Conservation (phyloP, 2,797 vertebrate genomes). For the Melanotaenia trifasciata region DNA sequence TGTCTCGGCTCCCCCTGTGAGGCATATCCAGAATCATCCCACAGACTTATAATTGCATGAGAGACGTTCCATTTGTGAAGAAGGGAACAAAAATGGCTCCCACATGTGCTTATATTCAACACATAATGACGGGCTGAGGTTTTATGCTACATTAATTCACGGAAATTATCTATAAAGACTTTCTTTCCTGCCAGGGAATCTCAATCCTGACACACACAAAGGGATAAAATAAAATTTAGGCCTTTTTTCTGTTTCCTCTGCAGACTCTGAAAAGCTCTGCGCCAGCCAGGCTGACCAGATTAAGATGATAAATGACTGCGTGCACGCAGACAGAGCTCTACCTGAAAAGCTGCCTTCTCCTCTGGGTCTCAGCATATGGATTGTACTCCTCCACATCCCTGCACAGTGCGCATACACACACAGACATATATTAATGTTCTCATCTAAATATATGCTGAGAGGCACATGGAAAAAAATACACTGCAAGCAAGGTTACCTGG, state of each 20-base stretch:
- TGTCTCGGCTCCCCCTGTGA: slow-evolving; percentile 89
- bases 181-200: slow-evolving; percentile 17
- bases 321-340: slow-evolving; percentile 79
- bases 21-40: slow-evolving; percentile 83
- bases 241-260: slow-evolving; percentile 42
- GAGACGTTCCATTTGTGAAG: slow-evolving; percentile 5
- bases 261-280: slow-evolving; percentile 42
- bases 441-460: slow-evolving; percentile 73
- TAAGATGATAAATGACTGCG: slow-evolving; percentile 71
- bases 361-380: slow-evolving; percentile 91
- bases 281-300: slow-evolving; percentile 59
- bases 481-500: slow-evolving; percentile 87
- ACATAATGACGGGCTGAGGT: slow-evolving; percentile 12
- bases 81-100: slow-evolving; percentile 10
- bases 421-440: slow-evolving; percentile 62
- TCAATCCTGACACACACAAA: slow-evolving; percentile 12
- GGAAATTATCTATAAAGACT: slow-evolving; percentile 22
- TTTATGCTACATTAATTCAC: slow-evolving; percentile 7
- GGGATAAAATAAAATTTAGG: slow-evolving; percentile 34
- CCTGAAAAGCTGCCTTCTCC: slow-evolving; percentile 95
- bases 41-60: slow-evolving; percentile 23
- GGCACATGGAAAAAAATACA: slow-evolving; percentile 40
- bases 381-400: slow-evolving; percentile 88
- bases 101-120: slow-evolving; percentile 3
- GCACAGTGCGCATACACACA: slow-evolving; percentile 44